Conservation (phyloP, 2,888 invertebrate genomes). For the Cheilosia impressa region DNA sequence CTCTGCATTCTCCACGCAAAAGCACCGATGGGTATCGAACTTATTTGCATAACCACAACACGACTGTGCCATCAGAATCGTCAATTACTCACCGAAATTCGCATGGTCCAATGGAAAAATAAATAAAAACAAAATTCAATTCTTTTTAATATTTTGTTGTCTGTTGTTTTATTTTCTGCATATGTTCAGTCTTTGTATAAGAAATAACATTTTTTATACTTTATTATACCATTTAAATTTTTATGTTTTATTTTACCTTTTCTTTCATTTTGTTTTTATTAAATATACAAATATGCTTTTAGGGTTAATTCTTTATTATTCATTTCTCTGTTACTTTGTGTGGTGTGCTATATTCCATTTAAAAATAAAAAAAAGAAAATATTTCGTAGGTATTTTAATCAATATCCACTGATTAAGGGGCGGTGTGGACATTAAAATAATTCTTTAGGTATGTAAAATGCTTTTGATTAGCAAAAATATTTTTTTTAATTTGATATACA, state of each 20-base stretch:
- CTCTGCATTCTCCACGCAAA: neutral
- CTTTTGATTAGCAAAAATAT: constrained; percentile 54
- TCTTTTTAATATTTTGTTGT: constrained; percentile 57
- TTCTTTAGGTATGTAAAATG: constrained; percentile 21
- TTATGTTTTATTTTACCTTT: constrained; percentile 71
- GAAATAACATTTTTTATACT: constrained; percentile 81
- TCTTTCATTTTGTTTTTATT: constrained; percentile 58
- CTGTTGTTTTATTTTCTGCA: constrained; percentile 79
- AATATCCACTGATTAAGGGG: constrained; percentile 46
- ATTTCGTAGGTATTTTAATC: constrained; percentile 49
- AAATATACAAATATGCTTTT: constrained; percentile 66
- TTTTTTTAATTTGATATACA: neutral
- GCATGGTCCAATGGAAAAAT: neutral
- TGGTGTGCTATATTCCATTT: constrained; percentile 50
- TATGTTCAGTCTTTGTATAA: constrained; percentile 83
- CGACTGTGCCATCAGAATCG: neutral
- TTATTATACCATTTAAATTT: constrained; percentile 75
- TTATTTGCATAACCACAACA: constrained; percentile 51
- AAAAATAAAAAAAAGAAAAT: constrained; percentile 39
- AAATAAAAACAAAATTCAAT: constrained; percentile 1
- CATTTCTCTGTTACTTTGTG: constrained; percentile 63
- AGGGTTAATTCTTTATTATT: constrained; percentile 55
- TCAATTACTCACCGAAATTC: constrained; percentile 13
- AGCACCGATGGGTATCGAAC: neutral
- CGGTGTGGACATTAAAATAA: constrained; percentile 18